These are phyloP conservation scores for Sinopyrophorus schimmeli DNA, from an alignment of 2,888 invertebrate genomes.

Conservation along the genomic window DNA sequence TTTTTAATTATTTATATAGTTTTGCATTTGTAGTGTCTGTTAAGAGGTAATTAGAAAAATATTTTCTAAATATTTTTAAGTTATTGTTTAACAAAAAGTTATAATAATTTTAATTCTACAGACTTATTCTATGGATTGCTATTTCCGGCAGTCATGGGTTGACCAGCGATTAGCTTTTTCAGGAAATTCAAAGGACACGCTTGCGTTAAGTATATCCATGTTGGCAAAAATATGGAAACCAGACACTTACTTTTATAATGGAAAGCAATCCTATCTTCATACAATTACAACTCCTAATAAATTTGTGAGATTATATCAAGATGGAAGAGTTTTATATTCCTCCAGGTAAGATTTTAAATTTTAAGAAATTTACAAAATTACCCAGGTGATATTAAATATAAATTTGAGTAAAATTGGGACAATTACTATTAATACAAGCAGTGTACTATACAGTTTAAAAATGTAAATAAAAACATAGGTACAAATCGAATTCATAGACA, in stretches of 20 bases:
- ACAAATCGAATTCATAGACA: too few species aligned
- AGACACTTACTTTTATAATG: slow-evolving; percentile 84
- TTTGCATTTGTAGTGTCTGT: too few species aligned
- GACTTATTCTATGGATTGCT: slow-evolving; percentile 87
- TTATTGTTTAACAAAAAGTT: too few species aligned
- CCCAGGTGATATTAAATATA: too few species aligned
- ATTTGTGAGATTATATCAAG: slow-evolving; percentile 75
- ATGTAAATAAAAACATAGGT: too few species aligned
- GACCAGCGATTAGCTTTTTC: slow-evolving; percentile 75
- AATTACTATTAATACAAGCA: too few species aligned
- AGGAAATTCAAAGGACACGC: slow-evolving; percentile 64
- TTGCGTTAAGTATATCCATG: slow-evolving; percentile 79
- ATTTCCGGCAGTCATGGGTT: slow-evolving; percentile 84
- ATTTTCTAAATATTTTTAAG: too few species aligned
- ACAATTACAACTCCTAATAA: slow-evolving; percentile 86
- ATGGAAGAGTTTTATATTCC: slow-evolving; percentile 75
- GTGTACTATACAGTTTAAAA: too few species aligned
- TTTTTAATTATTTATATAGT: too few species aligned
- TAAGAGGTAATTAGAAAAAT: too few species aligned
- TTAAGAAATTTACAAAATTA: not conserved
- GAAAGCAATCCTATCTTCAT: slow-evolving; percentile 80
- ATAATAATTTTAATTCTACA: too few species aligned
- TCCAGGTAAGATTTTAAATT: slow-evolving; percentile 62
- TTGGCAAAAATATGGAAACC: slow-evolving; percentile 83
- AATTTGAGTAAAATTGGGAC: too few species aligned